Evolutionary conservation across 2,888 invertebrate species (phyloP).

Genomic region (Calameuta pallipes): DNA sequence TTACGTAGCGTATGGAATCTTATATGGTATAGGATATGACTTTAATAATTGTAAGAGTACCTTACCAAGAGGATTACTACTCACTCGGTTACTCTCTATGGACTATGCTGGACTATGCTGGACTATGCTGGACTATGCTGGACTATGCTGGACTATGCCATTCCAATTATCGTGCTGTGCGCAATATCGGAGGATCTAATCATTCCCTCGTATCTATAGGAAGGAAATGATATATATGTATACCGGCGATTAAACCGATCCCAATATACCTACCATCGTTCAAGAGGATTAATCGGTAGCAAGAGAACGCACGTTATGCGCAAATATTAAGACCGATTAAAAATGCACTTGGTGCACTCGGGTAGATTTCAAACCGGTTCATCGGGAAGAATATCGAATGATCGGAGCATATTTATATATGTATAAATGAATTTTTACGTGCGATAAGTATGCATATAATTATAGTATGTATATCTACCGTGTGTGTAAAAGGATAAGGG

Average conservation of each 20-base stretch:
- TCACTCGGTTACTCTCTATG: neutral
- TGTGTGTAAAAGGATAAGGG: conserved; percentile 15
- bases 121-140: neutral
- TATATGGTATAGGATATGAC: neutral
- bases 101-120: neutral
- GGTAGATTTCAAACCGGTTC: neutral
- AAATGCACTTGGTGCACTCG: neutral
- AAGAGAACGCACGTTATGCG: neutral
- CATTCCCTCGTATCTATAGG: neutral
- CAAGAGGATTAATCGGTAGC: neutral
- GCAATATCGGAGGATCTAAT: neutral
- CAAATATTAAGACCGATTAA: neutral
- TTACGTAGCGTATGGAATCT: neutral
- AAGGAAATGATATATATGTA: neutral
- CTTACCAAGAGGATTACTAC: neutral
- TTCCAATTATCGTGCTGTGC: neutral
- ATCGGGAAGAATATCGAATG: neutral
- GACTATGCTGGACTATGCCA: neutral
- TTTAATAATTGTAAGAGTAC: neutral
- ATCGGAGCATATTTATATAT: neutral
- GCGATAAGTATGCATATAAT: conserved; percentile 14
- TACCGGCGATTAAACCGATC: neutral
- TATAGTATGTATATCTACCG: conserved; percentile 19
- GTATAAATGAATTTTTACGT: neutral
- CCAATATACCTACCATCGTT: neutral